These are phyloP conservation scores for Ctenoplectra terminalis DNA, from an alignment of 1,140 invertebrate genomes.

Conservation along the genomic window DNA sequence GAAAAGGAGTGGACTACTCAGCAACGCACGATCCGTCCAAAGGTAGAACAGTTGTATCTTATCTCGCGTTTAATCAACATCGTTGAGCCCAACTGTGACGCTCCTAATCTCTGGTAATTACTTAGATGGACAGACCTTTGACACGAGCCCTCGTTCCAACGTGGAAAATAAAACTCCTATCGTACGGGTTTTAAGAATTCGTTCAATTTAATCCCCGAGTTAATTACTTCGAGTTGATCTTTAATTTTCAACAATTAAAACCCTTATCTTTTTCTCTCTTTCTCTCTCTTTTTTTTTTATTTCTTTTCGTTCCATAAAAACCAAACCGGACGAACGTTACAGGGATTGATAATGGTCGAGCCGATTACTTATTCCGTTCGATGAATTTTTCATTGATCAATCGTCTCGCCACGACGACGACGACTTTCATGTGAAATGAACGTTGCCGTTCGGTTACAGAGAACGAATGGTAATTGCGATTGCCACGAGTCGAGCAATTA, in stretches of 20 bases:
- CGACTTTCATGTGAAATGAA: not conserved
- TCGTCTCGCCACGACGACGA: not conserved
- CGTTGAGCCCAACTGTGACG: conserved; percentile 55
- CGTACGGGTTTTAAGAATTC: conserved; percentile 15
- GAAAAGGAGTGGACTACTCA: not conserved
- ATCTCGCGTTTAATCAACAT: conserved; percentile 69
- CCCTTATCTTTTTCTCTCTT: not conserved
- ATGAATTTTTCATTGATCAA: conserved; percentile 22
- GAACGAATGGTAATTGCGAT: conserved; percentile 22
- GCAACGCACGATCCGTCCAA: conserved; percentile 33
- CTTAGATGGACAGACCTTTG: conserved; percentile 69
- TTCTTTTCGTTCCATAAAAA: not conserved
- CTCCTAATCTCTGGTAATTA: conserved; percentile 70
- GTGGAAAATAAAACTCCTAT: conserved; percentile 42
- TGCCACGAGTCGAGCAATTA: conserved; percentile 37
- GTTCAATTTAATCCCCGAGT: conserved; percentile 23
- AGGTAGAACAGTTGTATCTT: conserved; percentile 63
- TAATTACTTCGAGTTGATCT: conserved; percentile 3
- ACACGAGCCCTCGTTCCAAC: conserved; percentile 30
- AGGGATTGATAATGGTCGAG: not conserved
- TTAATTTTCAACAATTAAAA: not conserved
- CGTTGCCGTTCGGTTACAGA: not conserved
- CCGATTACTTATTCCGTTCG: conserved; percentile 23
- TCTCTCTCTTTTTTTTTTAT: not conserved
- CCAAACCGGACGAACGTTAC: not conserved